A percentile compares a stretch with the other conserved stretches of the same genome.
phyloP scores from a whole-genome alignment of 2,888 invertebrate species.

The Alentia gelatinosa region DNA sequence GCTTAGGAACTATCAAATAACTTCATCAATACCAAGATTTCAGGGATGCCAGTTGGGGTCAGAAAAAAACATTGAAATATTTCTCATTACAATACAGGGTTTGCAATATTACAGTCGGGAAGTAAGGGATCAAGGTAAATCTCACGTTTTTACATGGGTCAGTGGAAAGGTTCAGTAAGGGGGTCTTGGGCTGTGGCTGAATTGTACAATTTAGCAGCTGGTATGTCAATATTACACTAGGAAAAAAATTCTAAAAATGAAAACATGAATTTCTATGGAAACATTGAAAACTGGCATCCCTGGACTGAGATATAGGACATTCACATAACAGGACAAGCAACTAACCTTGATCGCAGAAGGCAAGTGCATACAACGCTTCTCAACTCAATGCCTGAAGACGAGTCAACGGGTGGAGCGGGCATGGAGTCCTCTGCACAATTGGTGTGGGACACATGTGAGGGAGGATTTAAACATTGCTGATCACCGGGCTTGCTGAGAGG shows the following conservation, averaged over 20 bases:
- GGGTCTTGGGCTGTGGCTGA: not conserved
- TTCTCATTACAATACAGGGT: too few relatives aligned
- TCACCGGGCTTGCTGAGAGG: not conserved
- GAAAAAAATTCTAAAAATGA: not conserved
- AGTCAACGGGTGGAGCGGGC: not conserved
- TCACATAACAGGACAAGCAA: too few relatives aligned
- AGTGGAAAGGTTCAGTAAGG: not conserved
- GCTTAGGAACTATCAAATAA: too few relatives aligned
- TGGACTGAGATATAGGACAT: too few relatives aligned
- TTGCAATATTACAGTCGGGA: too few relatives aligned
- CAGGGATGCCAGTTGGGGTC: too few relatives aligned
- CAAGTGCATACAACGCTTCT: not conserved
- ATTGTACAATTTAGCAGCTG: not conserved
- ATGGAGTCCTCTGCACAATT: not conserved
- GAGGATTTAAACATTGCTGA: not conserved
- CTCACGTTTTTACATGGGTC: too few relatives aligned
- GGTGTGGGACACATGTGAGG: not conserved
- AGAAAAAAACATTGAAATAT: too few relatives aligned
- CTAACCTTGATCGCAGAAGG: not conserved
- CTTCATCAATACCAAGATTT: too few relatives aligned
- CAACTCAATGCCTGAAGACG: not conserved
- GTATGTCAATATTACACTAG: not conserved
- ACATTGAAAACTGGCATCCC: too few relatives aligned
- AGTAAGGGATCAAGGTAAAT: too few relatives aligned
- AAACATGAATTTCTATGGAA: not conserved